Percentiles rank a stretch among this genome's conserved stretches.
Conservation (phyloP, 2,888 invertebrate genomes). For the Steinernema scapterisci region DNA sequence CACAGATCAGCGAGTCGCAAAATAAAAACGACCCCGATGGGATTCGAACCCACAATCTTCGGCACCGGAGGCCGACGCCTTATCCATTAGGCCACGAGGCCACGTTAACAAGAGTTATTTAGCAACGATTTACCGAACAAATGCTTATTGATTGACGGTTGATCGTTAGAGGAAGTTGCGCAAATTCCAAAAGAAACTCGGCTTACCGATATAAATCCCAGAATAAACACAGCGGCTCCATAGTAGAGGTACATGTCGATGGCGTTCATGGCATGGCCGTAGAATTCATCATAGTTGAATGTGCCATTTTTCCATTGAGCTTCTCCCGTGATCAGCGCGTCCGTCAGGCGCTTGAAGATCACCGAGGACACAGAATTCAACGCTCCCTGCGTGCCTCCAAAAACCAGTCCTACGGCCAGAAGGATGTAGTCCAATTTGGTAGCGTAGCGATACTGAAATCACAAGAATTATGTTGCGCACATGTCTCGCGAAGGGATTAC, state of each 20-base stretch:
- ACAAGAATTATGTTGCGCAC: conserved; percentile 16
- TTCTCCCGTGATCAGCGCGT: conserved; percentile 45
- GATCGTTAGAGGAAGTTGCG: too few species aligned
- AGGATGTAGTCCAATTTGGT: conserved; percentile 39
- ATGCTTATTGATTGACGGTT: too few species aligned
- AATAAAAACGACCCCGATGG: background rate
- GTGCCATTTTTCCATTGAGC: conserved; percentile 36
- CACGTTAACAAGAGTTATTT: too few species aligned
- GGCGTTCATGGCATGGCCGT: conserved; percentile 41
- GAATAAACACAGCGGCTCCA: conserved; percentile 42
- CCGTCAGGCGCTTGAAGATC: conserved; percentile 38
- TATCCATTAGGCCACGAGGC: too few species aligned
- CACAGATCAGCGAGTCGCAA: too few species aligned
- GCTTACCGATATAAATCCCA: conserved; percentile 48
- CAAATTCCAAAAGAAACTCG: too few species aligned
- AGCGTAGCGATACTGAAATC: conserved; percentile 46
- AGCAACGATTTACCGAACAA: too few species aligned
- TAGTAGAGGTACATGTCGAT: conserved; percentile 45
- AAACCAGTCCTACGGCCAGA: conserved; percentile 33
- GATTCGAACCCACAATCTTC: background rate
- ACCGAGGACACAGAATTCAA: conserved; percentile 26
- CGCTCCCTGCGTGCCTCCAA: conserved; percentile 38
- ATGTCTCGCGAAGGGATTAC: background rate
- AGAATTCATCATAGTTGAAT: conserved; percentile 42
- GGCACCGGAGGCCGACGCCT: background rate